Base-by-base conservation (phyloP, 2,888 invertebrate genomes). In the Cerastoderma edule region DNA sequence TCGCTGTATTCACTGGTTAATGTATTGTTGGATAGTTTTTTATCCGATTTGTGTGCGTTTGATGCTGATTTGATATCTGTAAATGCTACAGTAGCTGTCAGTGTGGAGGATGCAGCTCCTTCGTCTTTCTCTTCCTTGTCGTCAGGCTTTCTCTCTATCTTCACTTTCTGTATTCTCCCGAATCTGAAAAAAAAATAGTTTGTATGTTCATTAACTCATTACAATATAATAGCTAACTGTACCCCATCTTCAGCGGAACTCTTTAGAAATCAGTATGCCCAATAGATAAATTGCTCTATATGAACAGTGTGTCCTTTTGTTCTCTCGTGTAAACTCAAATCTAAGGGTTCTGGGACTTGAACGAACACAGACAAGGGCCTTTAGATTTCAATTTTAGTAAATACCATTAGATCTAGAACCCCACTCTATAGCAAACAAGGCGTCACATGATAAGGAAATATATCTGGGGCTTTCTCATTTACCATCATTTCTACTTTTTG, bases 91-190 rank as follows among this genome's bases (percentile, higher is more conserved):
- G 91, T 90, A 33, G 91, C 92, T 33, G 87, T 85, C 32, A 83
- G 72, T 71, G 69, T 76, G 1, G 81, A 75, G 32, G 56, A 44
- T 67, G 63, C 33, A 0, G 78, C 66, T 28, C 54, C 66, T 54
- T 80, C 80, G 44, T 85, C 84, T 63, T 87, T 86, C 35, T 75
- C 66, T n/a, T 81, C 81, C 28, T 68, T 75, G 67, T 87, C 86
- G 54, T 88, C 85, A 84, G 91, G 85, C 84, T 89, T 79, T 90
- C 96, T 95, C 95, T 97, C 95, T 94, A 97, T 95, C 94, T 97
- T 97, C 95, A 97, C 97, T 95, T 96, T 97, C 95, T 98, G 98
- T 94, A 98, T 97, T 95, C 97, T 97, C 95, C 97, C 97, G 97
- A 97, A 97, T 95, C 97, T 97, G 95, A 72, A 95, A 95, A 91